Percentiles rank a stretch among this genome's conserved stretches.
phyloP scores from a whole-genome alignment of 1,140 invertebrate genomes.

The Pentalonia nigronervosa region DNA sequence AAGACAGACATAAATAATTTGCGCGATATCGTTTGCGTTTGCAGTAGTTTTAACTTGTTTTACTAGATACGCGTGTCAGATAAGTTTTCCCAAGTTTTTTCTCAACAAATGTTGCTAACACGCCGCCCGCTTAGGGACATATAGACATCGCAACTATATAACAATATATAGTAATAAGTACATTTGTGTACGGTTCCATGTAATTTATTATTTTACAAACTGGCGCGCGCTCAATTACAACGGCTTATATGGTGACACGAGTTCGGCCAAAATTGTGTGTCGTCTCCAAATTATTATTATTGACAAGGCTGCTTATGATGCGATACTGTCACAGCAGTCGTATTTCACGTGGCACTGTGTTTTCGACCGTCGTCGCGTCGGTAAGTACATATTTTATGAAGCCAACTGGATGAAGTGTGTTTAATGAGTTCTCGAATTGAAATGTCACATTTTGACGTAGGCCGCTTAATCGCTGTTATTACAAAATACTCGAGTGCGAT shows the following conservation, averaged over 20 bases:
- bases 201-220: constrained; percentile 3
- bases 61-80: not conserved
- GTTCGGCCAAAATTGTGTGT: not conserved
- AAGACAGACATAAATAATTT: not conserved
- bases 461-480: not conserved
- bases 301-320: not conserved
- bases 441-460: not conserved
- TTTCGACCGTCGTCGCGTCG: not conserved
- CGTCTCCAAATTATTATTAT: not conserved
- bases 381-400: not conserved
- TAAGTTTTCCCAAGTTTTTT: not conserved
- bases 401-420: not conserved
- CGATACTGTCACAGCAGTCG: not conserved
- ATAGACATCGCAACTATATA: not conserved
- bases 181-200: not conserved
- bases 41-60: not conserved
- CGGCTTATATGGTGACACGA: not conserved
- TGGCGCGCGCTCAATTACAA: not conserved
- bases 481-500: not conserved
- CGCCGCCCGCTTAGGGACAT: not conserved
- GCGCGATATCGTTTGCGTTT: not conserved
- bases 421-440: not conserved
- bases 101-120: not conserved
- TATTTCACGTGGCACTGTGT: not conserved
- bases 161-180: not conserved